These are phyloP conservation scores for Tetraneura akinire DNA, from an alignment of 1,140 invertebrate genomes.

Conservation along the genomic window DNA sequence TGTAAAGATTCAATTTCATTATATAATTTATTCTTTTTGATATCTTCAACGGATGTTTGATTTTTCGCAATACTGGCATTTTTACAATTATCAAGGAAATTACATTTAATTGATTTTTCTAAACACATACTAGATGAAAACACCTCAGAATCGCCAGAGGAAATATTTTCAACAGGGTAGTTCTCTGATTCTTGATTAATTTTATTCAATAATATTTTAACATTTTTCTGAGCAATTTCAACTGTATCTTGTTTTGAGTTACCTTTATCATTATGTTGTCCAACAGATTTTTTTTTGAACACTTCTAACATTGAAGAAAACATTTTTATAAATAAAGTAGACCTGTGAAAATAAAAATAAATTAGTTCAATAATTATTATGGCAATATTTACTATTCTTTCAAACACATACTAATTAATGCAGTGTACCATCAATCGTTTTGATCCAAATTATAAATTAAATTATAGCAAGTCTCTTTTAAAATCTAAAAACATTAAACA, in stretches of 20 bases:
- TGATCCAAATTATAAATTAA: too few species aligned
- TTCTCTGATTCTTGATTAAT: background rate
- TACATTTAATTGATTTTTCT: background rate
- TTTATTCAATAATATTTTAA: background rate
- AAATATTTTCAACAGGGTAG: background rate
- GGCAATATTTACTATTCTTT: background rate
- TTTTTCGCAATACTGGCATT: background rate
- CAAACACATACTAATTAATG: background rate
- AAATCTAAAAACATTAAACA: too few species aligned
- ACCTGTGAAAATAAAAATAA: background rate
- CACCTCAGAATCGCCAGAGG: background rate
- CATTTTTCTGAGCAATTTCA: background rate
- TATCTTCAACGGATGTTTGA: background rate
- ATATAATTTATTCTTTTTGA: background rate
- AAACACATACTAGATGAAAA: background rate
- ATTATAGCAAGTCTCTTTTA: too few species aligned
- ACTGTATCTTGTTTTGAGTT: background rate
- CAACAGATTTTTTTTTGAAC: too few species aligned
- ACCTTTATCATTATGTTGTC: background rate
- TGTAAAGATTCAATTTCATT: slow-evolving; percentile 30
- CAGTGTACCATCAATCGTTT: too few species aligned
- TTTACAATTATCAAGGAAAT: background rate
- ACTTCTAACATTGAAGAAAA: background rate
- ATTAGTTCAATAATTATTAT: background rate
- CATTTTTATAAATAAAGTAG: background rate